Evolutionary conservation across 2,113 vertebrate genomes (phyloP), one percentile per base, ranked within the genome.

Genomic region (Mixornis gularis): DNA sequence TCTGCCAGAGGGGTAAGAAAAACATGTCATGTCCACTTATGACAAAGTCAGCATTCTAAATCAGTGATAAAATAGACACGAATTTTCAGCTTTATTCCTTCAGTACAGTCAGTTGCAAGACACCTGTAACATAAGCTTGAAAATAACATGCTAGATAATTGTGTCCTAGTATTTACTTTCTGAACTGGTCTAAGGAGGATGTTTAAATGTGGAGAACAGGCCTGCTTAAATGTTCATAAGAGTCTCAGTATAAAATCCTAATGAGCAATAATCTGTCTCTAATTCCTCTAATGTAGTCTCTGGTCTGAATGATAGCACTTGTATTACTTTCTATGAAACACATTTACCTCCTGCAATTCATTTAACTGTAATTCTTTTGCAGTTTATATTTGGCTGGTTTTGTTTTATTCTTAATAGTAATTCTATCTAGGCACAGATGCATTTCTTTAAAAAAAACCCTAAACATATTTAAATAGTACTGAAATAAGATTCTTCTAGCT

Each of bases 261-360:
- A 94, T 93, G 86, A 94, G 52, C 56, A 74, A 84, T 95, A 95
- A 94, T 92, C 79, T 88, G 64, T 74, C 30, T 92, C 60, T 95
- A 94, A 94, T 96, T 95, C 86, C 60, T 93, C 77, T 92, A 88
- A 90, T 90, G 76, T 38, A 88, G 68, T 93, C 76, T 78, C 71
- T 88, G 64, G 68, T 73, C 87, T 84, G 92, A 95, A 74, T 34
- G 60, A 94, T 78, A 87, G 76, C 41, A 52, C 41, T 90, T 85
- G 36, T 36, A 80, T 88, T 90, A 22, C 53, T 86, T 87, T 73
- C 85, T 64, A 27, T 74, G 83, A 74, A 91, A 80, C 36, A 32
- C 34, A 34, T 80, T 94, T 88, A 78, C 80, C 79, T 95, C 62
- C 60, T 74, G 62, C 88, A 93, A 92, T 92, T 91, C 79, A 92